A percentile compares a stretch with the other conserved stretches of the same genome.
phyloP scores from a whole-genome alignment of 2,888 invertebrate genomes.

The Caenorhabditis zanzibari region DNA sequence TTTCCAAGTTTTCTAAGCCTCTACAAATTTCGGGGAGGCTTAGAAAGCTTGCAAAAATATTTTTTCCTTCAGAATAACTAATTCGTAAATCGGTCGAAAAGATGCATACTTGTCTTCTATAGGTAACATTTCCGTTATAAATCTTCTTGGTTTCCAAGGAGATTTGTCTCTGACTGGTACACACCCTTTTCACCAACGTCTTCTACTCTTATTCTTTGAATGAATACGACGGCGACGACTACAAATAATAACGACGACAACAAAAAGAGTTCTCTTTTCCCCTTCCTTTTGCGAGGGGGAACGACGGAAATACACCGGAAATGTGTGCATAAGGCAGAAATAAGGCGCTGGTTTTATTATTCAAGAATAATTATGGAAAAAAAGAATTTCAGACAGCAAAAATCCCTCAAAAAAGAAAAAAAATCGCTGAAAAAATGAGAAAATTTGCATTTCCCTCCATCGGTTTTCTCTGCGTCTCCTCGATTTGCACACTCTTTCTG shows the following conservation, averaged over 20 bases:
- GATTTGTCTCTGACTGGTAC: constrained; percentile 20
- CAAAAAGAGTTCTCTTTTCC: not conserved
- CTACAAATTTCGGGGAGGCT: too few species aligned
- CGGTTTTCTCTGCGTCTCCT: not conserved
- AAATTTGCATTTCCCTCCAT: not conserved
- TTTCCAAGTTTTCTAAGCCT: too few species aligned
- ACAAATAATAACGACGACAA: not conserved
- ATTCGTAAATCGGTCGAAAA: not conserved
- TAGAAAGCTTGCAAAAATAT: too few species aligned
- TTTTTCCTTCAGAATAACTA: not conserved
- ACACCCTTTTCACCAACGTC: not conserved
- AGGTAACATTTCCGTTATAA: not conserved
- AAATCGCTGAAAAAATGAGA: not conserved
- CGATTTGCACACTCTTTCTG: not conserved
- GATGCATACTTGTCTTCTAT: not conserved
- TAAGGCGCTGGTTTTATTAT: not conserved
- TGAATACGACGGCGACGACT: not conserved
- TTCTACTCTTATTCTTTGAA: not conserved
- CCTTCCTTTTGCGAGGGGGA: not conserved
- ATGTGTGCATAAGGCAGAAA: constrained; percentile 24
- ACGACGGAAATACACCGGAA: constrained; percentile 27
- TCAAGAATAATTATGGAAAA: not conserved
- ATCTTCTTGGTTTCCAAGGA: constrained; percentile 13
- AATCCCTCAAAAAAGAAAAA: not conserved
- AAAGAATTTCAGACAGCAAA: not conserved